Conservation (phyloP, 2,113 vertebrate species). For the Neodon shergylaensis region DNA sequence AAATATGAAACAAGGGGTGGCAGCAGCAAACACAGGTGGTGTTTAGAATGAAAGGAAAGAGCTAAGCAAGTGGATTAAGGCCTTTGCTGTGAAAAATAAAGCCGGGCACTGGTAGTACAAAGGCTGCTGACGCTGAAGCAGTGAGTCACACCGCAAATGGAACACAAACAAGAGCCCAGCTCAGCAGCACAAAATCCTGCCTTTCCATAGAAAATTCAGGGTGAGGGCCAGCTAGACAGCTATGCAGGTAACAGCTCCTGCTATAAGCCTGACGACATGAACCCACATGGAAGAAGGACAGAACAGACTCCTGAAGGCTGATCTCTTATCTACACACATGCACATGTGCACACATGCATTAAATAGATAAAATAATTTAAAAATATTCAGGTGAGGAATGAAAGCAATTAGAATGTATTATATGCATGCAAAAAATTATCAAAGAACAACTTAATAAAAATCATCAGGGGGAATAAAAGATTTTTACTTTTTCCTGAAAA, state of each 20-base stretch:
- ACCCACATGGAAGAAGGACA: not conserved
- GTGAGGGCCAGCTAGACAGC: not conserved
- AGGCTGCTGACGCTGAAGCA: slow-evolving; percentile 52
- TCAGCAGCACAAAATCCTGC: slow-evolving; percentile 15
- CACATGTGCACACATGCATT: not conserved
- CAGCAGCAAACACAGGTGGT: not conserved
- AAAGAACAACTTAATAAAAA: not conserved
- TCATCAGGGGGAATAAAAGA: slow-evolving; percentile 38
- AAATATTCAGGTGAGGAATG: not conserved
- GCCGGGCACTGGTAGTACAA: slow-evolving; percentile 33
- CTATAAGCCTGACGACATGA: not conserved
- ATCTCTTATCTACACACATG: not conserved
- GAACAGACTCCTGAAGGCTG: not conserved
- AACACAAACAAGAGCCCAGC: slow-evolving; percentile 15
- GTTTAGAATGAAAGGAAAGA: slow-evolving; percentile 57
- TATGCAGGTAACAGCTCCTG: not conserved
- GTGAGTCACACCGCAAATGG: slow-evolving; percentile 26
- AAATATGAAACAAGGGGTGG: slow-evolving; percentile 61
- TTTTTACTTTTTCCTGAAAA: slow-evolving; percentile 26
- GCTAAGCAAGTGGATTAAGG: slow-evolving; percentile 68
- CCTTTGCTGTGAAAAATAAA: slow-evolving; percentile 62
- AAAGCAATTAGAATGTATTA: not conserved
- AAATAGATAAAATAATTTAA: not conserved
- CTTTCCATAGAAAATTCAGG: slow-evolving; percentile 38
- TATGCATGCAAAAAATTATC: not conserved